Conservation (phyloP, 2,113 vertebrate genomes). For the Ochotona princeps region DNA sequence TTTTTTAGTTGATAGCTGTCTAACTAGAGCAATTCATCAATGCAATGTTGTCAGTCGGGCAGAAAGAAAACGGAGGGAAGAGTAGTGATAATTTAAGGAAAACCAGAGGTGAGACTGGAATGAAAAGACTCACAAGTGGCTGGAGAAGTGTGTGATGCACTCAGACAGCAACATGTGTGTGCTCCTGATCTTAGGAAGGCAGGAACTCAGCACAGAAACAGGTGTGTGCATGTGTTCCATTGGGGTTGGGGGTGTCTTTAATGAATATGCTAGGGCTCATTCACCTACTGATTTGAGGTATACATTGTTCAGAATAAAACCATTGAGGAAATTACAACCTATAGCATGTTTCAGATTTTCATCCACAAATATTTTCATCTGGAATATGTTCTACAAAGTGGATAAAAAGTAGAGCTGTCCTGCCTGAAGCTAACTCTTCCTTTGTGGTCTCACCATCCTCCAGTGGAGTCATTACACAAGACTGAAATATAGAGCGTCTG, state of each 20-base stretch:
- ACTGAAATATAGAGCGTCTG: neutral
- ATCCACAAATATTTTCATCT: neutral
- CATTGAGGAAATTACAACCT: neutral
- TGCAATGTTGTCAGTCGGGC: neutral
- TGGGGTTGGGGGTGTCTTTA: neutral
- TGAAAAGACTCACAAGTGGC: neutral
- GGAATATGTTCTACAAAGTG: neutral
- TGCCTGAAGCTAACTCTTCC: neutral
- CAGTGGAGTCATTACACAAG: too few relatives aligned
- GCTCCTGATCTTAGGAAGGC: neutral
- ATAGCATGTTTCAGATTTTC: too few relatives aligned
- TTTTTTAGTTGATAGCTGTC: neutral
- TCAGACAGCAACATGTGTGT: too few relatives aligned
- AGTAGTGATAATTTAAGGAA: neutral
- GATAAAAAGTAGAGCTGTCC: neutral
- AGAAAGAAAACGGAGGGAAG: neutral
- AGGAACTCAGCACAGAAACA: neutral
- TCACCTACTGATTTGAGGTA: neutral
- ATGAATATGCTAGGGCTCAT: neutral
- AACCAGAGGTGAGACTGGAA: neutral
- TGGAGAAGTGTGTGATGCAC: accelerated
- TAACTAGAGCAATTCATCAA: neutral
- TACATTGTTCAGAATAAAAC: neutral
- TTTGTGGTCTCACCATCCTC: neutral
- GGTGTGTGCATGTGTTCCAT: accelerated